phyloP scores from a whole-genome alignment of 2,888 invertebrate genomes.

The Lasioglossum marginatum region DNA sequence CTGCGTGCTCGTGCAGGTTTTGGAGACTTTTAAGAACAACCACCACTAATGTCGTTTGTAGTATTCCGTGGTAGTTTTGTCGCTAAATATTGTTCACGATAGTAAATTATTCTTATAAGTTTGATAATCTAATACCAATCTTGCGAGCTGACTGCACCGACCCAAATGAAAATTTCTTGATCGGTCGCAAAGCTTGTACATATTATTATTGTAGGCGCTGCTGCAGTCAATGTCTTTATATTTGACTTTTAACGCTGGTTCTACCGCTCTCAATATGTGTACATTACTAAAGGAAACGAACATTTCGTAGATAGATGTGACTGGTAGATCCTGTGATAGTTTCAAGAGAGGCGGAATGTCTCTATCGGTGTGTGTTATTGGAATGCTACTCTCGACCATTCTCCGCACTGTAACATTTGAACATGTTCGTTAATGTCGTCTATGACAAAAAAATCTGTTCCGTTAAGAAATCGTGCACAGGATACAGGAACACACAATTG shows the following conservation, averaged over 20 bases:
- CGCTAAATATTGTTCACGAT: neutral
- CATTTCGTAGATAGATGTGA: conserved; percentile 88
- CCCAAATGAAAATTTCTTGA: conserved; percentile 82
- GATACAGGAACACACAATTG: neutral
- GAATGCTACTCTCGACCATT: conserved; percentile 86
- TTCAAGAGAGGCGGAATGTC: conserved; percentile 87
- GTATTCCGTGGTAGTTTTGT: neutral
- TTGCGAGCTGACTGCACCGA: conserved; percentile 86
- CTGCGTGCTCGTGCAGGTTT: neutral
- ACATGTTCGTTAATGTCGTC: neutral
- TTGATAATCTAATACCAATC: conserved; percentile 85
- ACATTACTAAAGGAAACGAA: conserved; percentile 89
- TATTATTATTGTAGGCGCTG: conserved; percentile 73
- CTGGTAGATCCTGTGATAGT: conserved; percentile 83
- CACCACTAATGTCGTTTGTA: conserved; percentile 6
- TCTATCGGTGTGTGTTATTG: conserved; percentile 88
- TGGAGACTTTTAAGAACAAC: neutral
- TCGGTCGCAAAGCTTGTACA: conserved; percentile 74
- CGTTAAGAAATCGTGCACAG: neutral
- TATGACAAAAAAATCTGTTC: neutral
- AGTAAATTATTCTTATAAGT: conserved; percentile 33
- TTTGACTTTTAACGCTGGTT: conserved; percentile 90
- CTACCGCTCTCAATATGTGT: conserved; percentile 92
- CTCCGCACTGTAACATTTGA: conserved; percentile 86
- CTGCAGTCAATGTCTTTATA: conserved; percentile 84